A percentile compares a stretch with the other conserved stretches of the same genome.
phyloP scores from a whole-genome alignment of 1,140 invertebrate species.

The Drosophila serrata region DNA sequence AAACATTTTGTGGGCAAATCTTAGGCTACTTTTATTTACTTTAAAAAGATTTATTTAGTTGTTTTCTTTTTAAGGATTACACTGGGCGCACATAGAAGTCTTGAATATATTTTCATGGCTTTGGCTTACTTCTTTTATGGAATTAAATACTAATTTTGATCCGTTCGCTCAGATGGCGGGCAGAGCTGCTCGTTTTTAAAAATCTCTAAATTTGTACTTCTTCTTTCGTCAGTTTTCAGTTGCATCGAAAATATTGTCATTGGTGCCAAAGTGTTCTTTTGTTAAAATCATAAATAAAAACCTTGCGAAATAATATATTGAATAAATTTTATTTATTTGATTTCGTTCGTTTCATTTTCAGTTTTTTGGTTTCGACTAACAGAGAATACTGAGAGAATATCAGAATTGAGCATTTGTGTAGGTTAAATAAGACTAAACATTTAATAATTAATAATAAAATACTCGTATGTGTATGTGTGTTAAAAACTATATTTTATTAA shows the following conservation, averaged over 20 bases:
- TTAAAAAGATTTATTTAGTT: constrained; percentile 20
- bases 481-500: constrained; percentile 70
- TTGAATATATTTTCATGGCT: constrained; percentile 17
- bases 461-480: constrained; percentile 30
- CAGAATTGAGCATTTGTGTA: constrained; percentile 15
- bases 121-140: constrained; percentile 23
- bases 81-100: constrained; percentile 51
- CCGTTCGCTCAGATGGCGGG: constrained; percentile 62
- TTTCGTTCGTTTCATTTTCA: constrained; percentile 28
- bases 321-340: constrained; percentile 61
- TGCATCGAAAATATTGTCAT: constrained; percentile 80
- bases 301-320: constrained; percentile 23
- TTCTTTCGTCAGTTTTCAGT: constrained; percentile 62
- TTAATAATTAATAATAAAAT: constrained; percentile 40
- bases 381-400: constrained; percentile 20
- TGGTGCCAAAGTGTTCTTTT: constrained; percentile 50
- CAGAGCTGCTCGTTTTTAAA: constrained; percentile 37
- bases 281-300: constrained; percentile 32
- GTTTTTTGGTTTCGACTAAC: constrained; percentile 53
- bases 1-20: constrained; percentile 61
- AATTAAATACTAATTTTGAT: constrained; percentile 72
- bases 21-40: constrained; percentile 27
- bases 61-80: constrained; percentile 21
- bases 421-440: constrained; percentile 55
- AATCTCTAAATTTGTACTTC: constrained; percentile 81